Conservation (phyloP, 2,888 invertebrate species). For the Eilema sororculum region DNA sequence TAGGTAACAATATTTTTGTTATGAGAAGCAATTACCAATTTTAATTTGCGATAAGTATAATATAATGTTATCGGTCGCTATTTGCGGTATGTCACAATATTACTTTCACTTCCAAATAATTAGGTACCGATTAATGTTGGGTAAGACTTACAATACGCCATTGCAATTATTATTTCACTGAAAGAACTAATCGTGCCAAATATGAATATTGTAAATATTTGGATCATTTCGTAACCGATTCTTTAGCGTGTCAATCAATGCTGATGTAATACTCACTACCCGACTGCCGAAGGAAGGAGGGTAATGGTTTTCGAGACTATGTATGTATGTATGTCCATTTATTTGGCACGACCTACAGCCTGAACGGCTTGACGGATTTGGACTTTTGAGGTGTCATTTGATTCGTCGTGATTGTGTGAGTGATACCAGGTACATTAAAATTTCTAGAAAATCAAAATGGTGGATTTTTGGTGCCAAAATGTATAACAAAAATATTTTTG, state of each 20-base stretch:
- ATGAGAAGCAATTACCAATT: neutral
- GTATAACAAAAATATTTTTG: no score
- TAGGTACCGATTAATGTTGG: conserved; percentile 43
- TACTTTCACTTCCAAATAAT: conserved; percentile 40
- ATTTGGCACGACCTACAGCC: no score
- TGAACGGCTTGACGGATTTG: no score
- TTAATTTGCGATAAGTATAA: neutral
- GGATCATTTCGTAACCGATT: neutral
- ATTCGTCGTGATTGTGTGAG: no score
- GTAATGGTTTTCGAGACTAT: no score
- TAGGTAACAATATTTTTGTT: neutral
- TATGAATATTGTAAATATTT: neutral
- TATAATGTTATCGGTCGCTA: neutral
- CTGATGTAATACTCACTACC: neutral
- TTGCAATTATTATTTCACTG: conserved; percentile 1
- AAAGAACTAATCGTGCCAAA: neutral
- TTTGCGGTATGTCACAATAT: conserved; percentile 27
- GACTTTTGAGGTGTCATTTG: no score
- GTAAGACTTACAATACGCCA: conserved; percentile 35
- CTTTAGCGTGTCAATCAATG: neutral
- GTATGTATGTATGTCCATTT: no score
- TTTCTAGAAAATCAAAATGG: no score
- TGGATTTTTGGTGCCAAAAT: no score
- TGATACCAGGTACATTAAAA: no score
- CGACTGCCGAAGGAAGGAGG: no score